A percentile compares a stretch with the other conserved stretches of the same genome.
phyloP scores from a whole-genome alignment of 2,888 invertebrate species.

The Urechis unicinctus region DNA sequence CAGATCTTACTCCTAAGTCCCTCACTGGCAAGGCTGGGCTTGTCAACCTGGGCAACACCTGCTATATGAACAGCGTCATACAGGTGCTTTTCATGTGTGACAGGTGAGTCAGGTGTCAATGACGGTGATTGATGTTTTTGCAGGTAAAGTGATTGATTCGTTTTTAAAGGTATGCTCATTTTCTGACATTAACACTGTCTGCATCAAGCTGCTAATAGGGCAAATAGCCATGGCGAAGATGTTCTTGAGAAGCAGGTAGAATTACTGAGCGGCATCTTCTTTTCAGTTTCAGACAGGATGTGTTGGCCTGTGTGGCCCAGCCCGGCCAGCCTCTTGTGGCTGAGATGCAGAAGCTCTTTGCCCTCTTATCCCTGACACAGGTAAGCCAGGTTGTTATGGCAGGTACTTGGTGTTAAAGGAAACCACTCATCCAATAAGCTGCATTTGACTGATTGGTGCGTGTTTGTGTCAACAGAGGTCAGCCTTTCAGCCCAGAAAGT shows the following conservation, averaged over 20 bases:
- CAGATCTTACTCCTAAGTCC: constrained; percentile 15
- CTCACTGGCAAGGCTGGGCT: constrained; percentile 63
- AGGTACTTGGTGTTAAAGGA: too few relatives aligned
- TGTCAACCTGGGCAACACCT: constrained; percentile 78
- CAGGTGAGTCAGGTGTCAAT: too few relatives aligned
- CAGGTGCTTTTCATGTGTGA: constrained; percentile 78
- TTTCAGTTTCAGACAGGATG: background rate
- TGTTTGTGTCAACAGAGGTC: constrained; percentile 48
- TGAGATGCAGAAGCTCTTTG: constrained; percentile 68
- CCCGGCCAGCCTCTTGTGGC: constrained; percentile 59
- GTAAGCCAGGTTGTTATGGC: too few relatives aligned
- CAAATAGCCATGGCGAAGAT: too few relatives aligned
- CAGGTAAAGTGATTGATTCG: background rate
- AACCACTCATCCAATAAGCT: background rate
- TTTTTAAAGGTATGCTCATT: background rate
- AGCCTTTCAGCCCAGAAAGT: constrained; percentile 66
- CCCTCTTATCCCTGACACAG: constrained; percentile 47
- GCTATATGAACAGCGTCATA: constrained; percentile 82
- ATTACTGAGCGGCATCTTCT: too few relatives aligned
- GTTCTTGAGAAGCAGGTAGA: too few relatives aligned
- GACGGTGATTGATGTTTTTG: constrained; percentile 8
- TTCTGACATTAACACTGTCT: background rate
- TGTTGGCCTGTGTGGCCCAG: constrained; percentile 25
- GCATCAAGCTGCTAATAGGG: too few relatives aligned
- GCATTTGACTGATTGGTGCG: background rate